phyloP scores from a whole-genome alignment of 2,888 invertebrate genomes.

The Lasioglossum marginatum region DNA sequence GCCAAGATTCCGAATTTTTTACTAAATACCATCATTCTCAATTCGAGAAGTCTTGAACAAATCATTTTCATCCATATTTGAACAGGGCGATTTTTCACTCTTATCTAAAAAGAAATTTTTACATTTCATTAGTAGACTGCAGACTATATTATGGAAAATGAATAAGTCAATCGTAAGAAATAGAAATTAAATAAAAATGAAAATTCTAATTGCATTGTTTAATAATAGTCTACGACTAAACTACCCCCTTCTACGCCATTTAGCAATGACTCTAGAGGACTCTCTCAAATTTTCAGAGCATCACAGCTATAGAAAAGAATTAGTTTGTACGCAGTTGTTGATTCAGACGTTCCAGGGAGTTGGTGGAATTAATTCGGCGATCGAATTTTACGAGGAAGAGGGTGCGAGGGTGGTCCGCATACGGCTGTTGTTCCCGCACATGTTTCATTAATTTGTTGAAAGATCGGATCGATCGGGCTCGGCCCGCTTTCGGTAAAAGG shows the following conservation, averaged over 20 bases:
- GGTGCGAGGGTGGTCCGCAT: not conserved
- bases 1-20: not conserved
- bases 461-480: constrained; percentile 2
- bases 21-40: not conserved
- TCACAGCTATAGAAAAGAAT: not conserved
- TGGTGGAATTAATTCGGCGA: not conserved
- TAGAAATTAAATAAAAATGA: too few relatives aligned
- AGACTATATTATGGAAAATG: not conserved
- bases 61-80: too few relatives aligned
- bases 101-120: not conserved
- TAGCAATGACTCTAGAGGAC: too few relatives aligned
- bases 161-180: too few relatives aligned
- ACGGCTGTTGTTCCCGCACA: not conserved
- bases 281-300: not conserved
- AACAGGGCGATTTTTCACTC: too few relatives aligned
- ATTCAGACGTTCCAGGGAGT: not conserved
- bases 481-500: not conserved
- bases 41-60: not conserved
- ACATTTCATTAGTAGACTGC: not conserved
- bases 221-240: too few relatives aligned
- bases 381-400: not conserved
- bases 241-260: too few relatives aligned
- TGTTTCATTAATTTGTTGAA: not conserved
- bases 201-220: not conserved
- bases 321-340: not conserved